Conservation (phyloP, 2,797 vertebrate genomes). For the Leptoclinus maculatus region DNA sequence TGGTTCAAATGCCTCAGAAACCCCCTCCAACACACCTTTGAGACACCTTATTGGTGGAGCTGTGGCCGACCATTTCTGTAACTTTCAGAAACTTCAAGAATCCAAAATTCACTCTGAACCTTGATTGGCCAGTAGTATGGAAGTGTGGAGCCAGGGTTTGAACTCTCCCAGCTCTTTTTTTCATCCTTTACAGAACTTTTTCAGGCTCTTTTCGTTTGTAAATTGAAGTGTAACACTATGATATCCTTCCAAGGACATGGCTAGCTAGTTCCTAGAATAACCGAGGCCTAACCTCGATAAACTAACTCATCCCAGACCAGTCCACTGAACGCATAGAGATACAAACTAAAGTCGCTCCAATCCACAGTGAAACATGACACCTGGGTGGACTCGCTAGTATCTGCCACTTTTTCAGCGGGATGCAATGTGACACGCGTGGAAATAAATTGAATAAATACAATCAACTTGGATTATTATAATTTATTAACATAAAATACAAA, state of each 20-base stretch:
- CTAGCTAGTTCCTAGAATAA: not conserved
- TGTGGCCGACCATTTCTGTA: not conserved
- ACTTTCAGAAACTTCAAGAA: not conserved
- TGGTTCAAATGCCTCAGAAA: not conserved
- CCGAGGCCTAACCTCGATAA: too few relatives aligned
- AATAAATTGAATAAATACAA: not conserved
- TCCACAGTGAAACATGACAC: not conserved
- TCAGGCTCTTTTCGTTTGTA: not conserved
- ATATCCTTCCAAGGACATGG: not conserved
- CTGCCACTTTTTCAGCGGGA: not conserved
- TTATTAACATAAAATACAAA: not conserved
- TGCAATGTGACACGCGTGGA: not conserved
- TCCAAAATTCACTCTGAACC: not conserved
- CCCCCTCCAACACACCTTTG: not conserved
- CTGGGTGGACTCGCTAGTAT: not conserved
- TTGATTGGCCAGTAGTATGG: not conserved
- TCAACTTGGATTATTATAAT: not conserved
- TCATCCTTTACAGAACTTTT: not conserved
- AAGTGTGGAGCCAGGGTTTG: not conserved
- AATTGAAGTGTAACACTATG: not conserved
- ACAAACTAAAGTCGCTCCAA: not conserved
- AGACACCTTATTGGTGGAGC: not conserved
- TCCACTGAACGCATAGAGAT: not conserved
- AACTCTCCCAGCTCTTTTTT: not conserved
- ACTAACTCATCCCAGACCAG: not conserved